These are phyloP conservation scores for Rhagium mordax DNA, from an alignment of 2,888 invertebrate genomes.

Conservation along the genomic window DNA sequence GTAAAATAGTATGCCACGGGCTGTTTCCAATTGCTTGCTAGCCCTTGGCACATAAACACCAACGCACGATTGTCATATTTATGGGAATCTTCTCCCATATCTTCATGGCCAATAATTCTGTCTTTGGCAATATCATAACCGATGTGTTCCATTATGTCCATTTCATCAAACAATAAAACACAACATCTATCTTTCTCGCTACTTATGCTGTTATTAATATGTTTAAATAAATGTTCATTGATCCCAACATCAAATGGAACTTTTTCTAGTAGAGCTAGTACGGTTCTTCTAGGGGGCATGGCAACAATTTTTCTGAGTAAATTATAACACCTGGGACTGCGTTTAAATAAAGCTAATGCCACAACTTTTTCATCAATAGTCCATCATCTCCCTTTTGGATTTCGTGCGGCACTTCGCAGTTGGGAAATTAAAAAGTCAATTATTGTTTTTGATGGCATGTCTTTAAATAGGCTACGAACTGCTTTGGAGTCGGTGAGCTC, in stretches of 20 bases:
- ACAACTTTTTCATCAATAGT: slow-evolving; percentile 44
- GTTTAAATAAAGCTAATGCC: slow-evolving; percentile 21
- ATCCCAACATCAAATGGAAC: slow-evolving; percentile 43
- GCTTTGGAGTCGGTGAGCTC: slow-evolving; percentile 31
- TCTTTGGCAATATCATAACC: too few relatives aligned
- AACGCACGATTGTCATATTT: too few relatives aligned
- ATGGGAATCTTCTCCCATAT: too few relatives aligned
- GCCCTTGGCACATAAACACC: too few relatives aligned
- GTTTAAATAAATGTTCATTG: slow-evolving; percentile 43
- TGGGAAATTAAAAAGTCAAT: slow-evolving; percentile 38
- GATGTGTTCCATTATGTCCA: too few relatives aligned
- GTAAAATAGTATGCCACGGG: too few relatives aligned
- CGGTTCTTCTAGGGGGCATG: slow-evolving; percentile 42
- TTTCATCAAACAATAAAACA: too few relatives aligned
- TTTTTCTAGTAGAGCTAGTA: slow-evolving; percentile 38
- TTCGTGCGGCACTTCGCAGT: slow-evolving; percentile 20
- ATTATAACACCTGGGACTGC: slow-evolving; percentile 32
- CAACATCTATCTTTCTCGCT: too few relatives aligned
- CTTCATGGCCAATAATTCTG: too few relatives aligned
- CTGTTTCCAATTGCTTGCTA: too few relatives aligned
- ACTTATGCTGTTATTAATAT: slow-evolving; percentile 34
- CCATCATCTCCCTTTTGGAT: slow-evolving; percentile 41
- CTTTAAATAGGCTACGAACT: slow-evolving; percentile 25
- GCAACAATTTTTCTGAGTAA: slow-evolving; percentile 40
- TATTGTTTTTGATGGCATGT: slow-evolving; percentile 32